phyloP scores from a whole-genome alignment of 2,797 vertebrate species.

The Hippoglossus hippoglossus region DNA sequence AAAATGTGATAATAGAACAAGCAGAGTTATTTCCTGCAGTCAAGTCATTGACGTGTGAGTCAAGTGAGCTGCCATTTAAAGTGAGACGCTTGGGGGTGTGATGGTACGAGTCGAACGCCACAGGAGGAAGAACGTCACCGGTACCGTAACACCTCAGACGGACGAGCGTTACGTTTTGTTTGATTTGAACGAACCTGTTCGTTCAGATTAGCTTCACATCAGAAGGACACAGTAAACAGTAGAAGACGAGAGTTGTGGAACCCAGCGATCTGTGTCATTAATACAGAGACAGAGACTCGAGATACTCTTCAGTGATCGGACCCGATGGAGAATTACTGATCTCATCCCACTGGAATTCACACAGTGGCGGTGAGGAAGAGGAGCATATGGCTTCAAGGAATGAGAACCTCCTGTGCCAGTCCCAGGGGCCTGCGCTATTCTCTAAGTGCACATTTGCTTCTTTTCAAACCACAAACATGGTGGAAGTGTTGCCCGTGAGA shows the following conservation, averaged over 20 bases:
- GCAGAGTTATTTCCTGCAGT: background rate
- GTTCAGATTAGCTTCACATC: too few relatives aligned
- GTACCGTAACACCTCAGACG: too few relatives aligned
- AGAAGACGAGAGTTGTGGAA: background rate
- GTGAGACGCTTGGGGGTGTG: too few relatives aligned
- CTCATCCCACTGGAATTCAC: conserved; percentile 12
- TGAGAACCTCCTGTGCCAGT: background rate
- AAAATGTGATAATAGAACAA: too few relatives aligned
- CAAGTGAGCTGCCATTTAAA: too few relatives aligned
- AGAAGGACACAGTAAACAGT: too few relatives aligned
- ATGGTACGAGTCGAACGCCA: too few relatives aligned
- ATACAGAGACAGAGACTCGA: conserved; percentile 12
- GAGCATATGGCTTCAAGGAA: conserved; percentile 16
- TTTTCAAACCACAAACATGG: too few relatives aligned
- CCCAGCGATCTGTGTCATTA: background rate
- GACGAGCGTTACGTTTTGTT: too few relatives aligned
- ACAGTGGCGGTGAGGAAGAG: background rate
- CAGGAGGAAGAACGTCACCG: too few relatives aligned
- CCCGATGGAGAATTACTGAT: conserved; percentile 15
- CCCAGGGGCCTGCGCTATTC: background rate
- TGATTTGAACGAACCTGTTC: too few relatives aligned
- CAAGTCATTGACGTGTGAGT: background rate
- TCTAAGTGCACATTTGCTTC: background rate
- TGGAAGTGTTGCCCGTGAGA: too few relatives aligned
- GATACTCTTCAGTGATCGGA: conserved; percentile 16